Conservation (phyloP, 2,888 invertebrate genomes). For the Oscheius sp. region DNA sequence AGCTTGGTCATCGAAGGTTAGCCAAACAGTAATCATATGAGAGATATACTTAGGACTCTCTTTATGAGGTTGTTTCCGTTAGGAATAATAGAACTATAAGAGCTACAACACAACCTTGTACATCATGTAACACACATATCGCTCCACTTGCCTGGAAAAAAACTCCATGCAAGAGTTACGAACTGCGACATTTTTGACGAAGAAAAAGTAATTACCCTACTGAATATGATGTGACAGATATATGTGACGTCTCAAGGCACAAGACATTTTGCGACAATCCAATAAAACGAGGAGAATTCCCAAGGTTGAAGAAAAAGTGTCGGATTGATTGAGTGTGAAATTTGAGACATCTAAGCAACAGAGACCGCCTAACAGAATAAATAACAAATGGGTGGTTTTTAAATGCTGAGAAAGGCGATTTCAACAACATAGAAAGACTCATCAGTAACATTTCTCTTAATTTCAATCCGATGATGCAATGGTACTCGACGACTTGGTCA, state of each 20-base stretch:
- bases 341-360: neutral
- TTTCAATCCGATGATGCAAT: too few species aligned
- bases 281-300: constrained; percentile 2
- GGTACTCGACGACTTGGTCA: too few species aligned
- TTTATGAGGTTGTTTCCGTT: too few species aligned
- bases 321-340: neutral
- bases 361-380: neutral
- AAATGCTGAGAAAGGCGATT: too few species aligned
- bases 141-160: too few species aligned
- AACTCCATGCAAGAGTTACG: too few species aligned
- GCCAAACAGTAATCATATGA: neutral
- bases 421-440: too few species aligned
- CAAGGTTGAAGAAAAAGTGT: neutral
- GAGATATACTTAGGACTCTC: too few species aligned
- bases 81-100: too few species aligned
- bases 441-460: too few species aligned
- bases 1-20: constrained; percentile 13
- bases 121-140: neutral
- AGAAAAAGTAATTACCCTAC: neutral
- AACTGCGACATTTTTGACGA: too few species aligned
- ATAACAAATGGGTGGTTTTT: neutral
- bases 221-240: neutral
- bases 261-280: constrained; percentile 10
- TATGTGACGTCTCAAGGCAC: too few species aligned
- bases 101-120: neutral